phyloP scores from a whole-genome alignment of 2,797 vertebrate genomes.

The Calcarius lapponicus region DNA sequence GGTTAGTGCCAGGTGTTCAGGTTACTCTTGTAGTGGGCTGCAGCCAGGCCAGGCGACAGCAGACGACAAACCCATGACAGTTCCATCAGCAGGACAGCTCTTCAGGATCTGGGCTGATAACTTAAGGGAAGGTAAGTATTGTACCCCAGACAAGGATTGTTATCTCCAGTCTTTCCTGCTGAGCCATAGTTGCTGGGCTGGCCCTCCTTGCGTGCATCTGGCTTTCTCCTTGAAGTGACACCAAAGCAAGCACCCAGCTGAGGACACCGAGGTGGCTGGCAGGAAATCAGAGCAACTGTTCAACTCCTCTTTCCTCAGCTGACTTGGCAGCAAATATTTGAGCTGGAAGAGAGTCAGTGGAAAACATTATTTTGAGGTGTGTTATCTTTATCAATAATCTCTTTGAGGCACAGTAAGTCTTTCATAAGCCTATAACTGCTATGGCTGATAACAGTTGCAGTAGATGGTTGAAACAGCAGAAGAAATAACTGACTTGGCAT shows the following conservation, averaged over 20 bases:
- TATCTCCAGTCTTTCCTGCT: not conserved
- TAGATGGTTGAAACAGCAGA: not conserved
- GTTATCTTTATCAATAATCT: conserved; percentile 8
- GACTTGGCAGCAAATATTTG: conserved; percentile 21
- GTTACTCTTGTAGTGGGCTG: not conserved
- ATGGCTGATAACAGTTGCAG: not conserved
- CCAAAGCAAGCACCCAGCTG: not conserved
- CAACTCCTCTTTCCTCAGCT: not conserved
- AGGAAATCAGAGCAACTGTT: not conserved
- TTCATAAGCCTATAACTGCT: not conserved
- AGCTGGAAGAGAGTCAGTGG: not conserved
- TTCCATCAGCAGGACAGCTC: not conserved
- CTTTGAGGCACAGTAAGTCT: not conserved
- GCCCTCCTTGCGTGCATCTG: not conserved
- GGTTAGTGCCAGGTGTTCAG: not conserved
- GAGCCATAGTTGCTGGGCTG: not conserved
- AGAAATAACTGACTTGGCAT: not conserved
- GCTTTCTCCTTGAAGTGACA: not conserved
- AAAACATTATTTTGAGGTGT: not conserved
- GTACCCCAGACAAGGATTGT: not conserved
- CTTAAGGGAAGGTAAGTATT: not conserved
- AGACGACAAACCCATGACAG: not conserved
- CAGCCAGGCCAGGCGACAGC: not conserved
- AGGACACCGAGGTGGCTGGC: not conserved
- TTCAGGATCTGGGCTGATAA: not conserved